Evolutionary conservation across 2,888 invertebrate genomes (phyloP).

Genomic region (Theodoxus fluviatilis): DNA sequence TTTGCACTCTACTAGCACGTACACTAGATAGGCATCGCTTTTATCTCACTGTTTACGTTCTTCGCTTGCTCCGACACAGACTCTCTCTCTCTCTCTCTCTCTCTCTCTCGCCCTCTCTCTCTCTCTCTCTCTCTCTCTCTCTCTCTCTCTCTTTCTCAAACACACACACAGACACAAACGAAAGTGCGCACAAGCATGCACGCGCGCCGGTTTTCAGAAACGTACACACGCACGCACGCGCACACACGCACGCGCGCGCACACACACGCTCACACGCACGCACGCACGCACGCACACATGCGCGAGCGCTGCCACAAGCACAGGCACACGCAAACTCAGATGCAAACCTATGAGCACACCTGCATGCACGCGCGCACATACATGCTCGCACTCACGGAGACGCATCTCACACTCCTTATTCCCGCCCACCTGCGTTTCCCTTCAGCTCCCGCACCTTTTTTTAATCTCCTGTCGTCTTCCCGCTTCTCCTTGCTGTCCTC

Average conservation of each 20-base stretch:
- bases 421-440: not conserved
- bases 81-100: constrained; percentile 11
- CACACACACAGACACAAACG: not conserved
- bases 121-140: constrained; percentile 18
- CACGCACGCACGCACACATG: not conserved
- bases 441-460: not conserved
- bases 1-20: no score
- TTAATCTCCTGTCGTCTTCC: not conserved
- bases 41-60: no score
- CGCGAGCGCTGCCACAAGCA: not conserved
- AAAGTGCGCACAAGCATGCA: not conserved
- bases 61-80: not conserved
- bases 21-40: no score
- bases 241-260: not conserved
- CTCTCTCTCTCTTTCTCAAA: not conserved
- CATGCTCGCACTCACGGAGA: not conserved
- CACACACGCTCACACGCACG: not conserved
- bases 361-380: not conserved
- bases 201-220: not conserved
- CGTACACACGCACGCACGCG: not conserved
- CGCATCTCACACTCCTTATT: not conserved
- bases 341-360: not conserved
- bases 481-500: not conserved
- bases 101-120: constrained; percentile 21
- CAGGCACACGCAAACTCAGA: not conserved